A percentile compares a stretch with the other conserved stretches of the same genome.
phyloP scores from a whole-genome alignment of 2,797 vertebrate genomes.

The Columba guinea region DNA sequence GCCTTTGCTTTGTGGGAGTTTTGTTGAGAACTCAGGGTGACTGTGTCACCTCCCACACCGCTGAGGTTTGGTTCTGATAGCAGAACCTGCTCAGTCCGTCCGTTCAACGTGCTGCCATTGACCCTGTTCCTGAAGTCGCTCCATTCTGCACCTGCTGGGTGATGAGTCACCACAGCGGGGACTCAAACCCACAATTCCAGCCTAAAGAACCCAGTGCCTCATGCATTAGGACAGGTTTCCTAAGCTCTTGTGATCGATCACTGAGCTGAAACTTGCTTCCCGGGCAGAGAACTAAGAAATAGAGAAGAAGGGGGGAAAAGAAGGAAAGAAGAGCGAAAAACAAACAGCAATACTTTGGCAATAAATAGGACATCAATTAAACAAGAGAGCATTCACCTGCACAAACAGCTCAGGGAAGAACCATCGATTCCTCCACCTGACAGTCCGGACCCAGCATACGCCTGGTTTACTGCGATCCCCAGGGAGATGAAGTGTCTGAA shows the following conservation, averaged over 20 bases:
- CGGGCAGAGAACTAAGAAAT: neutral
- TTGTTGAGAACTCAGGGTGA: too few relatives aligned
- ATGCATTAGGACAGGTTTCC: neutral
- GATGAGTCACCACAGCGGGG: too few relatives aligned
- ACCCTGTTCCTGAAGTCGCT: too few relatives aligned
- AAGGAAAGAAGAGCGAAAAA: neutral
- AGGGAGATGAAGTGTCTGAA: neutral
- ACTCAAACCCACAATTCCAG: too few relatives aligned
- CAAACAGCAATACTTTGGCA: neutral
- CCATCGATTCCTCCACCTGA: neutral
- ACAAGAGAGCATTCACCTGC: neutral
- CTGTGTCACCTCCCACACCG: too few relatives aligned
- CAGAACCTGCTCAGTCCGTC: too few relatives aligned
- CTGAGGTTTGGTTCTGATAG: too few relatives aligned
- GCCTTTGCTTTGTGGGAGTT: too few relatives aligned
- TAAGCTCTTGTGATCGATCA: neutral
- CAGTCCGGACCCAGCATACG: neutral
- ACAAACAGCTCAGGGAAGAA: neutral
- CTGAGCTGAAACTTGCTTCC: neutral
- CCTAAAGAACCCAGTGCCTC: too few relatives aligned
- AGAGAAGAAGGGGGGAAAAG: neutral
- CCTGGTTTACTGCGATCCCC: neutral
- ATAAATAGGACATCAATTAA: conserved; percentile 27
- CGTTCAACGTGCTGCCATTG: too few relatives aligned
- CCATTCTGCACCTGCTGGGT: too few relatives aligned